These are phyloP conservation scores for Andrena flavipes DNA, from an alignment of 2,888 invertebrate genomes.

Conservation along the genomic window DNA sequence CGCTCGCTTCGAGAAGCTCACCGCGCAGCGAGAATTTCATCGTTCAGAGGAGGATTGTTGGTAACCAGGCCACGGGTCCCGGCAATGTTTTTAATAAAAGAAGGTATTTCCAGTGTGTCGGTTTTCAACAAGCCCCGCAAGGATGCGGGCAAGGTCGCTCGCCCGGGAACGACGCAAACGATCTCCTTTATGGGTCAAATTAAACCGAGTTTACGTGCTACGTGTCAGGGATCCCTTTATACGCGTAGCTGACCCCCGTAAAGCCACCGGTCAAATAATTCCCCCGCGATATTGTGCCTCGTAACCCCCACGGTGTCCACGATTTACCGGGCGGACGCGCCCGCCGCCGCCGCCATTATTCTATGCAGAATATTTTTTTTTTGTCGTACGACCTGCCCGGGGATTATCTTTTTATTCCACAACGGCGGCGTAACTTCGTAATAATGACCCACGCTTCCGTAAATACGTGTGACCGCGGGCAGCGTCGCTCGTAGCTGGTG, in stretches of 20 bases:
- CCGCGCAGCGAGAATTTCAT: neutral
- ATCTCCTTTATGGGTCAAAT: constrained; percentile 73
- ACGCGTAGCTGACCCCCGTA: constrained; percentile 68
- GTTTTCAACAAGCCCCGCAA: neutral
- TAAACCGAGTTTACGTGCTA: constrained; percentile 71
- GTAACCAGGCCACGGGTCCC: neutral
- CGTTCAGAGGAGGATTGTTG: neutral
- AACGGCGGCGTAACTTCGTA: neutral
- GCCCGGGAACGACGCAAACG: constrained; percentile 43
- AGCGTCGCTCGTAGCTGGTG: neutral
- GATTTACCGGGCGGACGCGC: constrained; percentile 26
- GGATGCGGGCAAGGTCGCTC: constrained; percentile 34
- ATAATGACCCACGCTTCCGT: constrained; percentile 6
- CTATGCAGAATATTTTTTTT: constrained; percentile 40
- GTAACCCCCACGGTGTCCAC: constrained; percentile 43
- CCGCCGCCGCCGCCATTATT: constrained; percentile 40
- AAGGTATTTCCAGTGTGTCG: constrained; percentile 3
- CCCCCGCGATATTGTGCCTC: constrained; percentile 62
- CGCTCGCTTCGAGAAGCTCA: neutral
- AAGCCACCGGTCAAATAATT: constrained; percentile 72
- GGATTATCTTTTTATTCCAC: constrained; percentile 8
- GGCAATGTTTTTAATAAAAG: constrained; percentile 15
- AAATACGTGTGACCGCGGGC: neutral
- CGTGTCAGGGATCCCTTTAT: constrained; percentile 74
- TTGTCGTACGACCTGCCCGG: neutral